Conservation (phyloP, 2,888 invertebrate genomes). For the Exocentrus adspersus region DNA sequence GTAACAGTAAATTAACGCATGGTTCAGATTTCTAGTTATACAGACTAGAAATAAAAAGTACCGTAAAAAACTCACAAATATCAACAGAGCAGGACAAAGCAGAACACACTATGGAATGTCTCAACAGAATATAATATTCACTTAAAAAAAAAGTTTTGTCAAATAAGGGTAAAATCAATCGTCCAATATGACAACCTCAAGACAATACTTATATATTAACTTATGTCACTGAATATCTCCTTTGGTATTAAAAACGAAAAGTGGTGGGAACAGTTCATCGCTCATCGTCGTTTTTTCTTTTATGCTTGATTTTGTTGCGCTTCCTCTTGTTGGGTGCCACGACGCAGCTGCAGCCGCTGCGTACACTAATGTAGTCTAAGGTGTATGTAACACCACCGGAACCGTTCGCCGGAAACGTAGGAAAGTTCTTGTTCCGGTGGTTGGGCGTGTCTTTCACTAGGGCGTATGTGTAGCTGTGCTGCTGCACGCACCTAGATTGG, state of each 20-base stretch:
- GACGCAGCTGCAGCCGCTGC: constrained; percentile 87
- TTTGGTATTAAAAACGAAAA: constrained; percentile 41
- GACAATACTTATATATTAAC: constrained; percentile 27
- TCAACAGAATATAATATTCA: constrained; percentile 16
- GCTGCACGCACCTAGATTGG: constrained; percentile 83
- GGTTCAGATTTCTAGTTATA: constrained; percentile 12
- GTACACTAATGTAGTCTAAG: constrained; percentile 83
- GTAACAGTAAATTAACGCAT: constrained; percentile 7
- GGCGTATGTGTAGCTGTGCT: constrained; percentile 86
- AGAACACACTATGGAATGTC: constrained; percentile 29
- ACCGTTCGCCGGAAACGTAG: constrained; percentile 66
- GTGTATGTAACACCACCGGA: constrained; percentile 69
- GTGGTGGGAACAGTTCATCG: not conserved
- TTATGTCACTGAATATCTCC: constrained; percentile 38
- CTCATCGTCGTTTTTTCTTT: constrained; percentile 36
- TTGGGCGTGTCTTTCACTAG: constrained; percentile 74
- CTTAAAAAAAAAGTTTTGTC: constrained; percentile 8
- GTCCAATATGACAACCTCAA: constrained; percentile 16
- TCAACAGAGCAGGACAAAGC: constrained; percentile 3
- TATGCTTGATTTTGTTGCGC: constrained; percentile 48
- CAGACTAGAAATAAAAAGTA: constrained; percentile 27
- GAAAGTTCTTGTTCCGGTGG: constrained; percentile 59
- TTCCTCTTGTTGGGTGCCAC: constrained; percentile 65
- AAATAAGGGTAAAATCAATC: not conserved
- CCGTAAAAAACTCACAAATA: constrained; percentile 23